Percentiles rank a stretch among this genome's conserved stretches.
Evolutionary conservation across 92 coral and sea anemone species (phyloP).

Genomic region (Umimayanthus kanabou): DNA sequence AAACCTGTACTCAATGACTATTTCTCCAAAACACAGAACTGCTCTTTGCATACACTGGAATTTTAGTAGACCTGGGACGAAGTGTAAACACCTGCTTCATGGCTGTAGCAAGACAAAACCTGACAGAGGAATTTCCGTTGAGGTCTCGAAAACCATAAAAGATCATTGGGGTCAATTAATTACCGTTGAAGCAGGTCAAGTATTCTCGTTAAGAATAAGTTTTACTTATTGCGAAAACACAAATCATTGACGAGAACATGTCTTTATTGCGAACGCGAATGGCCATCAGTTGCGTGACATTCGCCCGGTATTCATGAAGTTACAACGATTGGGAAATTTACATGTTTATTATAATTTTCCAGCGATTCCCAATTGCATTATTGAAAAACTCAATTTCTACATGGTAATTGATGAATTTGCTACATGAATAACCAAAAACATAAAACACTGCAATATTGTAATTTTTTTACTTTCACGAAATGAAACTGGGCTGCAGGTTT

Average conservation of each 20-base stretch:
- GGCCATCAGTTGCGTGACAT: conserved; percentile 16
- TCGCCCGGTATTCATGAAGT: conserved; percentile 11
- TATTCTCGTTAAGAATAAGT: not conserved
- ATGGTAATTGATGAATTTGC: conserved; percentile 3
- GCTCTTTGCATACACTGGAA: conserved; percentile 8
- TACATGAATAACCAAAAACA: conserved; percentile 6
- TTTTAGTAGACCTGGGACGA: conserved; percentile 9
- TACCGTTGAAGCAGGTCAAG: conserved; percentile 21
- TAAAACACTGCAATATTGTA: not conserved
- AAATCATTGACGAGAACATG: not conserved
- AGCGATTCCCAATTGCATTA: no score
- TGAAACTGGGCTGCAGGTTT: not conserved
- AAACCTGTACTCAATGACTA: not conserved
- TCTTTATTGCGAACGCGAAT: not conserved
- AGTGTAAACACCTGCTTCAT: no score
- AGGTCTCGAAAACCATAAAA: no score
- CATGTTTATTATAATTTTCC: conserved; percentile 1
- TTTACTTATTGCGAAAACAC: not conserved
- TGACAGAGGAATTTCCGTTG: no score
- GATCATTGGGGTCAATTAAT: not conserved
- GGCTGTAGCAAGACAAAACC: no score
- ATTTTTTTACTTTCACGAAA: not conserved
- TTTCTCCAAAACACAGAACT: conserved; percentile 14
- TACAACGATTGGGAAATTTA: not conserved
- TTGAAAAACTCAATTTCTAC: not conserved